Conservation (phyloP, 2,888 invertebrate genomes). For the Abrostola triplasia region DNA sequence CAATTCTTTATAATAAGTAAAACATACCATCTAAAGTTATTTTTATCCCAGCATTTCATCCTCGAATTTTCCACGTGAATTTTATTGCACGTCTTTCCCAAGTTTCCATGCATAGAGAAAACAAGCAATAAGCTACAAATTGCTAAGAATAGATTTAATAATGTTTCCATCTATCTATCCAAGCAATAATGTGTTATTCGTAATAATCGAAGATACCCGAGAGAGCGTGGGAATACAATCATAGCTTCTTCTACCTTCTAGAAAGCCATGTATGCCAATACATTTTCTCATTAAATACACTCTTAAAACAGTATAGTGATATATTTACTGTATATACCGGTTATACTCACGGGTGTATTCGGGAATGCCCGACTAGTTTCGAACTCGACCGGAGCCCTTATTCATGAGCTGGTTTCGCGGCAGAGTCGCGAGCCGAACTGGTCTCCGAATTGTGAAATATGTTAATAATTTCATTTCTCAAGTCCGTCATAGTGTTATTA, state of each 20-base stretch:
- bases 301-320: no score
- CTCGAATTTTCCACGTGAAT: neutral
- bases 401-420: no score
- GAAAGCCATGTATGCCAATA: slow-evolving; percentile 13
- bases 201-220: slow-evolving; percentile 1
- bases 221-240: slow-evolving; percentile 31
- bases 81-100: neutral
- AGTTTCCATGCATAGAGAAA: neutral
- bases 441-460: no score
- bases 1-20: no score
- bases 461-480: no score
- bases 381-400: no score
- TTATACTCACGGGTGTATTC: no score
- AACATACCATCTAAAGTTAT: neutral
- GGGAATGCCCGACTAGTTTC: no score
- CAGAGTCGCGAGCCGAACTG: no score
- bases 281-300: slow-evolving; percentile 3
- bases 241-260: slow-evolving; percentile 1
- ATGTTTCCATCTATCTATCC: neutral
- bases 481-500: no score
- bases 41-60: neutral
- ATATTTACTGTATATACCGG: no score
- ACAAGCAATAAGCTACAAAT: neutral
- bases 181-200: neutral
- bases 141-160: neutral